These are phyloP conservation scores for Corapipo altera DNA, from an alignment of 2,113 vertebrate genomes.

Conservation along the genomic window DNA sequence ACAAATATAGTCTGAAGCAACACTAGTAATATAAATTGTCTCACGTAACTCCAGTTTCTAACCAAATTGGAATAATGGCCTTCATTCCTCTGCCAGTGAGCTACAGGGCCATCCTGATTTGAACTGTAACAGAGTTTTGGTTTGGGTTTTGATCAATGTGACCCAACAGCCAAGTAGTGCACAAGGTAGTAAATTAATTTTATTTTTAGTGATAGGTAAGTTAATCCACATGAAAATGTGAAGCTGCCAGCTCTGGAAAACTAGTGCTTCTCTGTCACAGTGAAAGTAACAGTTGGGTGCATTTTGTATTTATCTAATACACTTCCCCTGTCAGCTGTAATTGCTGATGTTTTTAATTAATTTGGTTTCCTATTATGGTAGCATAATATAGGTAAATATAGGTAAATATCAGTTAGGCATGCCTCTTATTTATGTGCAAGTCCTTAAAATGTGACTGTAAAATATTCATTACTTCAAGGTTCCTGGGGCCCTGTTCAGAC, in stretches of 20 bases:
- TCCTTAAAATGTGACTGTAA: neutral
- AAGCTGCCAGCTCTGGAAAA: neutral
- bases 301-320: neutral
- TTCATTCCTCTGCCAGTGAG: neutral
- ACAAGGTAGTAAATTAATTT: neutral
- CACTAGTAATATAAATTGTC: neutral
- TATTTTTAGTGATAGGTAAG: neutral
- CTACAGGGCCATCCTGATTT: neutral
- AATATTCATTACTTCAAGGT: neutral
- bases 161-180: neutral
- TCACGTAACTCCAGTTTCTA: neutral
- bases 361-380: neutral
- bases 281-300: neutral
- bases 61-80: neutral
- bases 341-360: neutral
- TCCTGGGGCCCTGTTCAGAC: neutral
- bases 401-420: neutral
- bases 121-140: neutral
- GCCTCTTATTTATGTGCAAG: neutral
- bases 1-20: neutral
- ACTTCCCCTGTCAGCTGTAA: neutral
- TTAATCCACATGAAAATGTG: neutral
- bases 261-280: neutral
- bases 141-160: neutral
- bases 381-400: no score